Base-by-base conservation (phyloP, 2,888 invertebrate species). In the Eurytoma californica region DNA sequence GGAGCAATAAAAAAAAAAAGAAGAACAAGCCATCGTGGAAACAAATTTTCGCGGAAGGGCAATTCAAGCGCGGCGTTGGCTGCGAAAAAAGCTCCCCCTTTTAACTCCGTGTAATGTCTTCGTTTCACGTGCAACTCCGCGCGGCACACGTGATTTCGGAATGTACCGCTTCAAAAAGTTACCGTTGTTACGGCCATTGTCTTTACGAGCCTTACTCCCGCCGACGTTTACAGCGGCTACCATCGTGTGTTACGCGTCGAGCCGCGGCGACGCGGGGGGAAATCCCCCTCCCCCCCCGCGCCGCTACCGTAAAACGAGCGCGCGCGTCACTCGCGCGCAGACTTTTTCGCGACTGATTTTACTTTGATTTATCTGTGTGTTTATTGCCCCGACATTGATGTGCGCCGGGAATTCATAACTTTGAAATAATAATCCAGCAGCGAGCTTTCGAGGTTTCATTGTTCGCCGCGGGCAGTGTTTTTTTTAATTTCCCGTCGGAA, bases 181-280 rank as follows among this genome's bases (percentile, higher is more conserved):
- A 67, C 67, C 67, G 67, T 67, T 67, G 70, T 70, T 60, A 70
- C 70, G 70, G 70, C 70, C 60, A 60, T 70, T 70, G 70, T 70
- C 70, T 70, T 70, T 70, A 70, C 70, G 60, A 70, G 60, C 47
- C 70, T 70, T 70, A 70, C 39, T 60, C 60, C 39, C 49, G 60
- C 13, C 58, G 70, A 70, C 70, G 70, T 60, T 70, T 60, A 70
- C 39, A 49, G 28, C n/a, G 53, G 53, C 53, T 53, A 53, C 53
- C 13, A 14, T n/a, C 53, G 53, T n/a, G 61, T n/a, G 9, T 39
- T 9, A 2, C 24, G 24, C 24, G 24, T 24, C 24, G 24, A 24
- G 39, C 39, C 39, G 7, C 39, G 39, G 39, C 39, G 39, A 39
- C 7, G 39, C 7, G 7, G 7, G 4, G 39, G 39, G 7, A 7